A percentile compares a stretch with the other conserved stretches of the same genome.
phyloP scores from a whole-genome alignment of 2,888 invertebrate genomes.

The Neoaliturus tenellus region DNA sequence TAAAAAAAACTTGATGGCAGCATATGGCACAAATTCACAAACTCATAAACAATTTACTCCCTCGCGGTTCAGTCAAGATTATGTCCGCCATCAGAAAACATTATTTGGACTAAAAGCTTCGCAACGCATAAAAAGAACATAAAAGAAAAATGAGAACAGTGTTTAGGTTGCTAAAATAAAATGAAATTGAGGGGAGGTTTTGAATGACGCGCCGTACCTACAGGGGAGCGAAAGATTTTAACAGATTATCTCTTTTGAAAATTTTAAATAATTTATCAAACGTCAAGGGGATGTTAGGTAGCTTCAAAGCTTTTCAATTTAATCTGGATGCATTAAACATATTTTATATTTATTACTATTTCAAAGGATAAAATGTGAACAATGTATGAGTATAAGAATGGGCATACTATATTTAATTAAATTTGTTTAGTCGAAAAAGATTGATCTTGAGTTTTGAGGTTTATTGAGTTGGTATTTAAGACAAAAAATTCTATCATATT shows the following conservation, averaged over 20 bases:
- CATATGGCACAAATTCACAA: conserved; percentile 5
- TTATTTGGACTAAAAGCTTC: not conserved
- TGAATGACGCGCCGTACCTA: not conserved
- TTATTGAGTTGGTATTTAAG: no score
- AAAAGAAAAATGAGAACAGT: conserved; percentile 22
- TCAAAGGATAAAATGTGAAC: no score
- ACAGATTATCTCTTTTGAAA: not conserved
- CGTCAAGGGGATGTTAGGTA: not conserved
- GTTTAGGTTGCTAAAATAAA: not conserved
- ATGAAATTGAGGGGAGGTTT: not conserved
- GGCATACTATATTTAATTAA: no score
- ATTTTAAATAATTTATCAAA: not conserved
- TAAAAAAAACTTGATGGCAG: no score
- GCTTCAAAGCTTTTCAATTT: not conserved
- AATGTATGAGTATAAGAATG: no score
- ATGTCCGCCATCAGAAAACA: not conserved
- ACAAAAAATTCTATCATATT: no score
- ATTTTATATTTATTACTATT: no score
- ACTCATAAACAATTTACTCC: not conserved
- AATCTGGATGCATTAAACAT: no score
- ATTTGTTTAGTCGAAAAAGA: no score
- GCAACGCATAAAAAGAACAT: not conserved
- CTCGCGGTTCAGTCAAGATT: not conserved
- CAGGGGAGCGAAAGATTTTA: no score
- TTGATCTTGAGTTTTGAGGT: no score